These are phyloP conservation scores for Cephalopholis sonnerati DNA, from an alignment of 2,113 vertebrate genomes.

Conservation along the genomic window DNA sequence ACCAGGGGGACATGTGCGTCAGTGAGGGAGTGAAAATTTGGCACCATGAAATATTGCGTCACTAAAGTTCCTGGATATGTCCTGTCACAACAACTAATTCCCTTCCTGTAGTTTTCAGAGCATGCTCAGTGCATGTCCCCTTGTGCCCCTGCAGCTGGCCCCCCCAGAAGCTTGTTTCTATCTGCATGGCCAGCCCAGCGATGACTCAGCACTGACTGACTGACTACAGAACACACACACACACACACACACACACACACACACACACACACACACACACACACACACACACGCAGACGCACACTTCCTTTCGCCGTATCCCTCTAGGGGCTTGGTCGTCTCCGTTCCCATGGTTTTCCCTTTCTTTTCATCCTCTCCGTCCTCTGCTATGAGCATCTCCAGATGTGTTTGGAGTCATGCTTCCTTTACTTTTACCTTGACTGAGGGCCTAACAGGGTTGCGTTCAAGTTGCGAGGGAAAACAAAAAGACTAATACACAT, in stretches of 20 bases:
- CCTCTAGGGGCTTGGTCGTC: conserved; percentile 63
- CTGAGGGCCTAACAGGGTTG: conserved; percentile 14
- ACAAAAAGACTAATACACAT: conserved; percentile 19
- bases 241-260: conserved; percentile 32
- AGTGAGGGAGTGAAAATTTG: conserved; percentile 58
- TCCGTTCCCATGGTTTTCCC: conserved; percentile 78
- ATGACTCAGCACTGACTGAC: conserved; percentile 90
- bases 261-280: conserved; percentile 35
- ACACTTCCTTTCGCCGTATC: conserved; percentile 66
- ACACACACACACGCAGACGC: conserved; percentile 30
- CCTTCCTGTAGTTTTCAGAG: conserved; percentile 76
- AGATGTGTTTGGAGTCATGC: conserved; percentile 60
- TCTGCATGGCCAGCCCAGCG: conserved; percentile 83
- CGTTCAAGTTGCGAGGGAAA: conserved; percentile 31
- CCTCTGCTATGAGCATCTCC: conserved; percentile 59
- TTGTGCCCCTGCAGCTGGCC: conserved; percentile 75
- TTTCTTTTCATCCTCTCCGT: conserved; percentile 62
- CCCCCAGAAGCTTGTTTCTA: conserved; percentile 80
- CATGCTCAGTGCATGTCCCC: conserved; percentile 71
- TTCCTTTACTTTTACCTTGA: conserved; percentile 60
- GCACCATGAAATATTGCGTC: conserved; percentile 76
- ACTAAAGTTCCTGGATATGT: conserved; percentile 74
- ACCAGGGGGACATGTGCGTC: conserved; percentile 50
- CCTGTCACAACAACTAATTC: conserved; percentile 78
- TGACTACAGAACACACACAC: conserved; percentile 56